A percentile compares a stretch with the other conserved stretches of the same genome.
These are phyloP conservation scores for Climacteris rufus DNA, from an alignment of 2,113 vertebrate genomes.

Conservation along the genomic window DNA sequence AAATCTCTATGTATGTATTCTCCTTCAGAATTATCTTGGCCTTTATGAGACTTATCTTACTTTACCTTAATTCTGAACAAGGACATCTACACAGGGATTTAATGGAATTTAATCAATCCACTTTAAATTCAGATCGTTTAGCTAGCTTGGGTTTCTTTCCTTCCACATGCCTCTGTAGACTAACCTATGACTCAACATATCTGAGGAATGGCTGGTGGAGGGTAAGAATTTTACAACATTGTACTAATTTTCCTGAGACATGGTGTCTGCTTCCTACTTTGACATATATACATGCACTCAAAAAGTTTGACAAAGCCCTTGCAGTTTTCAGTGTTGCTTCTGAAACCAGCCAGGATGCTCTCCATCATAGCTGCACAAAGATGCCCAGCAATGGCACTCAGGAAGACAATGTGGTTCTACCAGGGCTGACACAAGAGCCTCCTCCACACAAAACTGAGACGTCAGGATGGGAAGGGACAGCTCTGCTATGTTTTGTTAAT, in stretches of 20 bases:
- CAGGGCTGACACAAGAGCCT: not conserved
- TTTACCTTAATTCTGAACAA: slow-evolving; percentile 33
- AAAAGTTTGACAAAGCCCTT: not conserved
- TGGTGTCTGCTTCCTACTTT: not conserved
- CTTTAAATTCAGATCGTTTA: not conserved
- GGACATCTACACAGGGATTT: not conserved
- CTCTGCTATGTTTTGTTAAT: not conserved
- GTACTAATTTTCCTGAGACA: not conserved
- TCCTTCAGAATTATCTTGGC: slow-evolving; percentile 9
- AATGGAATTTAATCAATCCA: slow-evolving; percentile 16
- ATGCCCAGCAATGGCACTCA: not conserved
- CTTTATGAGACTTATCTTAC: slow-evolving; percentile 15
- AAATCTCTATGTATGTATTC: not conserved
- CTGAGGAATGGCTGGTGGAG: accelerated
- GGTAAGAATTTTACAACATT: not conserved
- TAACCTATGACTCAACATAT: not conserved
- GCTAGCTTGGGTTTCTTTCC: not conserved
- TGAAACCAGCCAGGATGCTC: not conserved
- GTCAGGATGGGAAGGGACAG: accelerated
- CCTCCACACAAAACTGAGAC: accelerated
- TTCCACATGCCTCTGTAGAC: not conserved
- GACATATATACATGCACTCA: accelerated
- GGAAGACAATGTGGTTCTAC: not conserved
- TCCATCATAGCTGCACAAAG: not conserved
- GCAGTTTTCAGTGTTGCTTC: not conserved